Evolutionary conservation across 2,113 vertebrate genomes (phyloP).

Genomic region (Theristicus caerulescens): DNA sequence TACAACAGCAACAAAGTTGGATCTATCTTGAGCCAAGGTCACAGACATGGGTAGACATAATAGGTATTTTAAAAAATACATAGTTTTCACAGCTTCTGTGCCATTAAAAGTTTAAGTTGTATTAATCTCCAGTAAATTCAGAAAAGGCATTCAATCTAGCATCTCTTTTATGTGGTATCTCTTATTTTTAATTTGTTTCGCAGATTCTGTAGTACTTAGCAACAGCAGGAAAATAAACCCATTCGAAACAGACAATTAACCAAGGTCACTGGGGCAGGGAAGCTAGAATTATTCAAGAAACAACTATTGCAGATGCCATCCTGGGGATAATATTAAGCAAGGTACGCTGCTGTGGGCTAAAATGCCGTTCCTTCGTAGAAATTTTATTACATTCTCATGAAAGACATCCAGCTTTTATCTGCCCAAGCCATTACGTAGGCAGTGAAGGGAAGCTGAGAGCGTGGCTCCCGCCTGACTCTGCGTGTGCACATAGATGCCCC

Average conservation of each 20-base stretch:
- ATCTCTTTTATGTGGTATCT: slow-evolving; percentile 35
- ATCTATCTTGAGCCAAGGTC: slow-evolving; percentile 7
- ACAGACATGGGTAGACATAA: not conserved
- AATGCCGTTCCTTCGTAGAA: not conserved
- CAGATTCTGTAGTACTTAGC: slow-evolving; percentile 9
- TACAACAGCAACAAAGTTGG: not conserved
- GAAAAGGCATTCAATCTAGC: slow-evolving; percentile 15
- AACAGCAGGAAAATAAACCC: slow-evolving; percentile 48
- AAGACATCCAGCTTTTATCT: not conserved
- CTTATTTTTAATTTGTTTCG: slow-evolving; percentile 49
- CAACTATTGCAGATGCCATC: slow-evolving; percentile 12
- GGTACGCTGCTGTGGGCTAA: not conserved
- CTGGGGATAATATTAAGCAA: not conserved
- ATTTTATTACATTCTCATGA: not conserved
- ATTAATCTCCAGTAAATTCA: slow-evolving; percentile 39
- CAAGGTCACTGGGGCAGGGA: slow-evolving; percentile 48
- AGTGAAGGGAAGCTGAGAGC: not conserved
- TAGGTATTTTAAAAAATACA: not conserved
- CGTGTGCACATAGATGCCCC: not conserved
- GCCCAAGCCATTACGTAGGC: not conserved
- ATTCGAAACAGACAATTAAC: slow-evolving; percentile 64
- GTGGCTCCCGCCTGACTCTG: not conserved
- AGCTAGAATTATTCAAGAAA: slow-evolving; percentile 11
- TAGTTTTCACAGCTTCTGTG: slow-evolving; percentile 1
- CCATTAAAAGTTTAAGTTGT: not conserved